These are phyloP conservation scores for Peromyscus californicus DNA, from an alignment of 2,113 vertebrate genomes.

Conservation along the genomic window DNA sequence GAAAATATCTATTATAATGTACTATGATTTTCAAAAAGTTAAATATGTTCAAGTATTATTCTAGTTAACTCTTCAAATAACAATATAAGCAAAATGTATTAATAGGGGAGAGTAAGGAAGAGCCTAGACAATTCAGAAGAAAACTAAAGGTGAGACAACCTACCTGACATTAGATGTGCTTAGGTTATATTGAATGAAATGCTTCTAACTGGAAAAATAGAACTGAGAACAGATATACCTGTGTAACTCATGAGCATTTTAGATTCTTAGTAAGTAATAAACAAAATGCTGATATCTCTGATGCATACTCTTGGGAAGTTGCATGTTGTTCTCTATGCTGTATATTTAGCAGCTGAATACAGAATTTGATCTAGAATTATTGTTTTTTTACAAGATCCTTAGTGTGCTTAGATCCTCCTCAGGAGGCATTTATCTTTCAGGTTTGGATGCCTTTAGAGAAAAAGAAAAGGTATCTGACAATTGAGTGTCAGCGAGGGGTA, in stretches of 20 bases:
- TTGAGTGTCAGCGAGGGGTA: too few species aligned
- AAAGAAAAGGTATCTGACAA: background rate
- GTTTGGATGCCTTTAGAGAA: background rate
- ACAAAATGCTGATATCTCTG: background rate
- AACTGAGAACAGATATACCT: background rate
- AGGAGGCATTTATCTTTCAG: background rate
- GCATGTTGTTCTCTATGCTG: background rate
- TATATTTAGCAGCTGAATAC: background rate
- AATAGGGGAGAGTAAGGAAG: background rate
- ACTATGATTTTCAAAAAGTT: background rate
- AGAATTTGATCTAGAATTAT: background rate
- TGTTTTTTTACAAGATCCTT: background rate
- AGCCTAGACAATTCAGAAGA: background rate
- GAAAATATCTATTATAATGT: background rate
- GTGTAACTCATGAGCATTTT: background rate
- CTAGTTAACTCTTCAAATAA: background rate
- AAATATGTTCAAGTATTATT: background rate
- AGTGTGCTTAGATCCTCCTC: background rate
- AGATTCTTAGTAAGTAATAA: background rate
- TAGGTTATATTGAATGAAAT: background rate
- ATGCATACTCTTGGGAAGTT: background rate
- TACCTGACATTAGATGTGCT: background rate
- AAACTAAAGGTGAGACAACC: background rate
- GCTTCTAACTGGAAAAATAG: background rate
- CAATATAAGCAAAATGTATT: background rate